Evolutionary conservation across 2,888 invertebrate genomes (phyloP), one percentile per base, ranked within the genome.

Genomic region (Eupithecia inturbata): DNA sequence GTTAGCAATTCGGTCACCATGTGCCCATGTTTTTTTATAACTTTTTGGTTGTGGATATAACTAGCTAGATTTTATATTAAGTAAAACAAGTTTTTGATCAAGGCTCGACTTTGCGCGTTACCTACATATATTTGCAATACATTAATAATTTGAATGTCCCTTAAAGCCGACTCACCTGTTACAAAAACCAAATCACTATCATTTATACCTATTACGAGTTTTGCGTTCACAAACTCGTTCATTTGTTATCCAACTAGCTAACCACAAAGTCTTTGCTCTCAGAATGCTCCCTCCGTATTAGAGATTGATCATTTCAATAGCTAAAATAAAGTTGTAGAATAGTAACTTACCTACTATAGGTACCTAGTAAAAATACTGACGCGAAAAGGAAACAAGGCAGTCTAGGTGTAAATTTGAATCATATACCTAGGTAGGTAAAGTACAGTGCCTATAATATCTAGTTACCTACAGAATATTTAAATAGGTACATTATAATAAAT

Each of bases 1-100:
- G 28, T 49, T 49, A 12, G 22, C 39, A 57, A 49, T 57, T 67
- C 36, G 45, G 33, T 69, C 60, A 14, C 66, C 60, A 69, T 69
- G 68, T 64, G 68, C 2, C n/a, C 14, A 9, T 10, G 3, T 49
- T 57, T 57, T 49, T 26, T 57, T 26, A 26, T 10, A 57, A 57
- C 22, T n/a, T 57, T 57, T 22, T 53, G 14, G 57, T 57, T 57
- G 12, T 57, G 12, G 12, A 53, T 12, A 53, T 12, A 22, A 53
- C 2, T 19, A 45, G 45, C n/a, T 45, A 19, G 45, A 45, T 45
- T 19, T 33, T 33, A 33, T n/a, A n/a, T n/a, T n/a, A 33, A 5
- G 33, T 4, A 41, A 41, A 12, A 39, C 39, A 39, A 14, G 39
- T 14, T 39, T 39, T 39, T 39, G 14, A 39, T 39, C 14, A 4